Evolutionary conservation across 2,888 invertebrate species (phyloP), one percentile per base, ranked within the genome.

Genomic region (Prenolepis imparis): DNA sequence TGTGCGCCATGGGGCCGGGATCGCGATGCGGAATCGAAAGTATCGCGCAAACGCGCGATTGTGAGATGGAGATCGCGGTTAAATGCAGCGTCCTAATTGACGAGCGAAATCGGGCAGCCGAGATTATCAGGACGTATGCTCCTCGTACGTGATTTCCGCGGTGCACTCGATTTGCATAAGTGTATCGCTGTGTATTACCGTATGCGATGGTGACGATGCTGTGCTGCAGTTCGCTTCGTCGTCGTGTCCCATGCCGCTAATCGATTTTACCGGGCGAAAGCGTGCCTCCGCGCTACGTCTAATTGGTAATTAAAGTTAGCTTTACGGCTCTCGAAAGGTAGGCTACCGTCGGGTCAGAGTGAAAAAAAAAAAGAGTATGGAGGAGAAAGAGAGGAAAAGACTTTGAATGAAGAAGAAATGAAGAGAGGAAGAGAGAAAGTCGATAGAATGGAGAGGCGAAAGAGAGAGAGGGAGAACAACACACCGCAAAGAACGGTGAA

Each of bases 261-360:
- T 93, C 94, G 93, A 94, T 94, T 93, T 90, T 90, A 91, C 92
- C 91, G 90, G 90, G 91, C 92, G 91, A 92, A 93, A 94, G 93
- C 93, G 93, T 94, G 94, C 93, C 93, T 92, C 90, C 89, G 92
- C 92, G 92, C 92, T 91, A 93, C 92, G 92, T 93, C 93, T 94
- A 94, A 94, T 94, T 94, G 94, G 93, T 94, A 94, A 94, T 94
- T 94, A 94, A 94, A 93, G 93, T 92, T 91, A 90, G 91, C 90
- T 93, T 93, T 94, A 93, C 93, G 92, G 90, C 90, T 86, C 84
- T 87, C 83, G 88, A 86, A 88, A 86, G 87, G 64, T 75, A 61
- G 73, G 63, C 88, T 81, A 77, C 78, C 78, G 68, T 83, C 70
- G 70, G 67, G 52, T 44, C 55, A n/a, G 24, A 55, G 68, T 48